Conservation (phyloP, 2,113 vertebrate species). For the Hiodon tergisus region DNA sequence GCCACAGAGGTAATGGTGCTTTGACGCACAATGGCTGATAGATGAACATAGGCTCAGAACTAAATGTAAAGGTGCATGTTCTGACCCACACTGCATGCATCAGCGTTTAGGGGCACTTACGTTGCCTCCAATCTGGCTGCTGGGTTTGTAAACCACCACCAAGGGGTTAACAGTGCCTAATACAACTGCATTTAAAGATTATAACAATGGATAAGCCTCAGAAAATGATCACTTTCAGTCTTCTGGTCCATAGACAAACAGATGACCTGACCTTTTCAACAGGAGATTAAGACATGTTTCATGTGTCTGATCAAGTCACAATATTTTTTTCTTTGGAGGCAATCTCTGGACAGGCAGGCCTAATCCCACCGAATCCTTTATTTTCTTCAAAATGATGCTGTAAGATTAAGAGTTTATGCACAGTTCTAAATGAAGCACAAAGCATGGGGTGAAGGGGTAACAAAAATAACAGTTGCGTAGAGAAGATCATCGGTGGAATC, state of each 20-base stretch:
- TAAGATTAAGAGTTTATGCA: conserved; percentile 11
- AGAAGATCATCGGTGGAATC: background rate
- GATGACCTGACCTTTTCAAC: background rate
- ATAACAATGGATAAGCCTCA: background rate
- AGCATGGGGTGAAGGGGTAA: background rate
- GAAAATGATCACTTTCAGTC: background rate
- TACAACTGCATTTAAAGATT: background rate
- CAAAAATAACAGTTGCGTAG: background rate
- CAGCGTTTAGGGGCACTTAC: no score
- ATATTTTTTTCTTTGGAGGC: background rate
- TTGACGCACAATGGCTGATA: background rate
- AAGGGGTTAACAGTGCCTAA: background rate
- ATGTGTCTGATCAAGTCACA: background rate
- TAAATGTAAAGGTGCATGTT: background rate
- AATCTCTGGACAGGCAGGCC: background rate
- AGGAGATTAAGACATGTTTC: background rate
- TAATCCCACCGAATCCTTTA: conserved; percentile 13
- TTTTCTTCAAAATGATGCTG: conserved; percentile 2
- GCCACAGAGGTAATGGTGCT: background rate
- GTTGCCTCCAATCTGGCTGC: background rate
- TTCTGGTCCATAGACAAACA: background rate
- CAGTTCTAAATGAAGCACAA: background rate
- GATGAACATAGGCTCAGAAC: background rate
- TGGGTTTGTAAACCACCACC: background rate
- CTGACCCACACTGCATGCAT: background rate